Evolutionary conservation across 2,113 vertebrate species (phyloP), one percentile per base, ranked within the genome.

Genomic region (Mesitornis unicolor): DNA sequence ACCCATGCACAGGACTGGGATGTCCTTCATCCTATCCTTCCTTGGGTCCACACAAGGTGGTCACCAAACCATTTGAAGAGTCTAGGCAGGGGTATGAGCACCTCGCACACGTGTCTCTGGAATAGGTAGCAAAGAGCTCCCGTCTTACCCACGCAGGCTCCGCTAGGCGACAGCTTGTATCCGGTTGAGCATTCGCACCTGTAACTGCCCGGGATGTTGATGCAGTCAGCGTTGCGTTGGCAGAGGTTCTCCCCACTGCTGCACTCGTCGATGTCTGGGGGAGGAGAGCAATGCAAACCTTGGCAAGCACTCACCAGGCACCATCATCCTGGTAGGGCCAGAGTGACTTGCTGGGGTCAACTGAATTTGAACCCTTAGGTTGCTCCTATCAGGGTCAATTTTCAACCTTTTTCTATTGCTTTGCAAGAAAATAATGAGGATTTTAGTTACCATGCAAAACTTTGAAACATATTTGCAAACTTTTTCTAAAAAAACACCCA

Each of bases 171-270:
- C 70, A 99, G 98, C 91, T 99, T 99, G 98, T 99, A 99, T 4
- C 99, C 99, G 0, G 95, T 98, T 16, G 98, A 98, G 50, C 99
- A 99, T 80, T 98, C 98, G 95, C 99, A 99, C 96, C 98, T 98
- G 98, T 99, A 99, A 93, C 99, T 99, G 57, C 99, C 99, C 0
- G 99, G 99, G 96, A 99, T 98, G 97, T 99, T 99, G 98, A 99
- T 97, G 54, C 99, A 99, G 95, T 99, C 98, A 7, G 98, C 98
- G 8, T 99, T 99, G 40, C 98, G 98, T 73, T 98, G 98, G 98
- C 99, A 99, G 74, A 99, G 98, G 92, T 98, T 99, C 95, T 99
- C 98, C 61, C 98, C 98, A 0, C 98, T 98, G 96, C 98, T 99
- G 90, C 99, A 99, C 96, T 99, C 99, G 8, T 99, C 99, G 35